Conservation (phyloP, 2,888 invertebrate genomes). For the Drosophila histrio region DNA sequence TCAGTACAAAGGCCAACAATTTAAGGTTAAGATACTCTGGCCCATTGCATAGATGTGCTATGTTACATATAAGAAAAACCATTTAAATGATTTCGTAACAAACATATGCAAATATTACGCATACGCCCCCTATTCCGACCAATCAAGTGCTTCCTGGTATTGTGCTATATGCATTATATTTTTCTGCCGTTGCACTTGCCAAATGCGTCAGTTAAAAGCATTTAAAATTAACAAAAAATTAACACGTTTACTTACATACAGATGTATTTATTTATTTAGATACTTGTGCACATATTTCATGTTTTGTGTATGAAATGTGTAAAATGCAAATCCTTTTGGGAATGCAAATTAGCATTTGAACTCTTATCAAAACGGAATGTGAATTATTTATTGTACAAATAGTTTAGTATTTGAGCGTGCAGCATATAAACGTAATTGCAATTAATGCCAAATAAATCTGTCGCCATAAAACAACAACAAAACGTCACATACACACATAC, state of each 20-base stretch:
- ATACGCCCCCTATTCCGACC: conserved; percentile 55
- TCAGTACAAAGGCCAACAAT: neutral
- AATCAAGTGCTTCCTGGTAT: conserved; percentile 45
- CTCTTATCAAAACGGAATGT: conserved; percentile 45
- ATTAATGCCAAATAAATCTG: conserved; percentile 71
- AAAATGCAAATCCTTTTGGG: conserved; percentile 24
- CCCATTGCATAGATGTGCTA: neutral
- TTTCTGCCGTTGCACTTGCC: conserved; percentile 53
- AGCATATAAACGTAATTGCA: conserved; percentile 34
- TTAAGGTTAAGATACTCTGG: neutral
- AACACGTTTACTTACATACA: neutral
- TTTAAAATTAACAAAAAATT: conserved; percentile 29
- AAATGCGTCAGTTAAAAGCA: conserved; percentile 44
- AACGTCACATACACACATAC: conserved; percentile 7
- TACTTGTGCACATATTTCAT: neutral
- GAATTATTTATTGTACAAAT: conserved; percentile 2
- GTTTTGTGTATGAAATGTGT: neutral
- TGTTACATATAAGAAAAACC: neutral
- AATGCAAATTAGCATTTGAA: conserved; percentile 25
- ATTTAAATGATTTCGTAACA: conserved; percentile 21
- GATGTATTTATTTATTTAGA: neutral
- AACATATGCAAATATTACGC: conserved; percentile 45
- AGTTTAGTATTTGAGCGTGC: neutral
- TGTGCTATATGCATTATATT: conserved; percentile 25
- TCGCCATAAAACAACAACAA: conserved; percentile 55